phyloP scores from a whole-genome alignment of 2,888 invertebrate genomes.

The Diogma glabrata region DNA sequence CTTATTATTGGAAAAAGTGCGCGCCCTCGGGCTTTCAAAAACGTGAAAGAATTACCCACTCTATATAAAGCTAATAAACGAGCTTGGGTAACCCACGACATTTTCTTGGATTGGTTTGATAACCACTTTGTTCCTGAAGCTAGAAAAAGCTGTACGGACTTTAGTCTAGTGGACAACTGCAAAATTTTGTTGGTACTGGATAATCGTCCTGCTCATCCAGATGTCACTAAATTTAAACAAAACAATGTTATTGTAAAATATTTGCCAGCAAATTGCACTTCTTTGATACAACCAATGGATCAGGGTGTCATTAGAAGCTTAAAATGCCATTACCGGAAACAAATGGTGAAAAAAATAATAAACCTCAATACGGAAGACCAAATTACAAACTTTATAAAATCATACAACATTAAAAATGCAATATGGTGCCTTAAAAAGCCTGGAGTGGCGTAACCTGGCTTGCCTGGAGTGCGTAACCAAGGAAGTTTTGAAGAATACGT shows the following conservation, averaged over 20 bases:
- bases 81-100: neutral
- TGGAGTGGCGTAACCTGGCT: neutral
- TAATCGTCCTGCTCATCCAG: neutral
- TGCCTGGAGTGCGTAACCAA: neutral
- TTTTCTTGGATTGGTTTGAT: neutral
- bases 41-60: neutral
- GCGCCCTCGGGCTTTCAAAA: neutral
- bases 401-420: neutral
- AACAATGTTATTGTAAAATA: neutral
- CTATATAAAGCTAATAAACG: neutral
- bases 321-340: neutral
- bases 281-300: neutral
- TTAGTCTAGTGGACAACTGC: neutral
- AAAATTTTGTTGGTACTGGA: neutral
- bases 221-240: slow-evolving; percentile 1
- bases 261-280: neutral
- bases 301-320: neutral
- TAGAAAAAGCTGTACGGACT: neutral
- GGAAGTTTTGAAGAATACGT: neutral
- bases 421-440: neutral
- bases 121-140: neutral
- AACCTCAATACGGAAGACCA: neutral
- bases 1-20: neutral
- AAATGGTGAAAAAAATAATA: neutral
- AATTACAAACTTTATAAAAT: neutral